A percentile compares a stretch with the other conserved stretches of the same genome.
phyloP scores from a whole-genome alignment of 2,113 vertebrate genomes.

The Microcebus murinus region DNA sequence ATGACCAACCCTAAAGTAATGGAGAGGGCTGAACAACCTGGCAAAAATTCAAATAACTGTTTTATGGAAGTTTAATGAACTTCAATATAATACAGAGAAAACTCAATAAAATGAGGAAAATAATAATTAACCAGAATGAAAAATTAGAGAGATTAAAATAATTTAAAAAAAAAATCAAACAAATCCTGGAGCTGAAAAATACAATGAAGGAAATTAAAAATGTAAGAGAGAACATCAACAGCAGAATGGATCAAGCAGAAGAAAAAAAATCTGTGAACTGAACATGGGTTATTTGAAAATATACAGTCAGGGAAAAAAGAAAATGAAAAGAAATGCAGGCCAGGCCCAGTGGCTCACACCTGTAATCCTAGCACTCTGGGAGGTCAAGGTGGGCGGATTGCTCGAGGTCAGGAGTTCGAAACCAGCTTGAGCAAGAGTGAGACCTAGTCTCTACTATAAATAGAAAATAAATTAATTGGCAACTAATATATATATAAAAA shows the following conservation, averaged over 20 bases:
- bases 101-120: neutral
- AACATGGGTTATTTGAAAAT: neutral
- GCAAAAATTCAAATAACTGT: neutral
- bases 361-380: no score
- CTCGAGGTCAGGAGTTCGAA: no score
- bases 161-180: neutral
- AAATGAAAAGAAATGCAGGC: neutral
- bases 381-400: no score
- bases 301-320: neutral
- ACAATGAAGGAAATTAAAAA: neutral
- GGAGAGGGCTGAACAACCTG: neutral
- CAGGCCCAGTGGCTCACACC: no score
- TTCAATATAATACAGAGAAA: neutral
- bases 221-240: neutral
- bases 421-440: no score
- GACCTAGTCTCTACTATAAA: no score
- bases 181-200: neutral
- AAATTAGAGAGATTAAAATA: neutral
- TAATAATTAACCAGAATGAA: neutral
- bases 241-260: no score
- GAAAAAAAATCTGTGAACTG: neutral
- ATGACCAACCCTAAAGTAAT: neutral
- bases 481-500: no score
- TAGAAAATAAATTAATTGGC: no score
- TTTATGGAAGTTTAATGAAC: neutral